These are phyloP conservation scores for Spilosoma lubricipeda DNA, from an alignment of 2,888 invertebrate genomes.

Conservation along the genomic window DNA sequence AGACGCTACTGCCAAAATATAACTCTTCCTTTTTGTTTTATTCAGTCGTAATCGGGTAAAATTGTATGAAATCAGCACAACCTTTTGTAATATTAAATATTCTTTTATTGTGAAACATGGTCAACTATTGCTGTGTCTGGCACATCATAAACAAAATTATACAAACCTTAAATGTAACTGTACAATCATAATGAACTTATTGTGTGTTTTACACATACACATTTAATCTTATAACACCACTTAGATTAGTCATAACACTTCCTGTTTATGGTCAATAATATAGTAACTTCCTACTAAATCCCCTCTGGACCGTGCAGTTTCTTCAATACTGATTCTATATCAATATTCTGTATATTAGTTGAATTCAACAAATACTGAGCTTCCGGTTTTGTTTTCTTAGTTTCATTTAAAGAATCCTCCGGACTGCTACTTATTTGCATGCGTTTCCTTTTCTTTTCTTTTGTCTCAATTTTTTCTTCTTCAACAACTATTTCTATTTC, in stretches of 20 bases:
- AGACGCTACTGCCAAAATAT: too few species aligned
- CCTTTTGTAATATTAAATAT: conserved; percentile 38
- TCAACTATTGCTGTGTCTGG: conserved; percentile 53
- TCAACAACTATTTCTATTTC: conserved; percentile 72
- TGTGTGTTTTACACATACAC: conserved; percentile 67
- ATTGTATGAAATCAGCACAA: conserved; percentile 51
- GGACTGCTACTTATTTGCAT: conserved; percentile 59
- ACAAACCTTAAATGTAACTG: conserved; percentile 31
- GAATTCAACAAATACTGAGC: conserved; percentile 71
- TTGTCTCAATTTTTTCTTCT: conserved; percentile 63
- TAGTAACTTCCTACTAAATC: conserved; percentile 25
- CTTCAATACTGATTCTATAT: conserved; percentile 80
- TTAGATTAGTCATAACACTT: conserved; percentile 29
- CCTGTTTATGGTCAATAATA: conserved; percentile 28
- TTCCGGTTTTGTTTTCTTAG: conserved; percentile 71
- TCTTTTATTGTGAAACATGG: conserved; percentile 34
- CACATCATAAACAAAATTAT: conserved; percentile 44
- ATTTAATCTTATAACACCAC: conserved; percentile 38
- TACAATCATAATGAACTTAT: conserved; percentile 40
- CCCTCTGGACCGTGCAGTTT: conserved; percentile 79
- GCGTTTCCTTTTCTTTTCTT: conserved; percentile 73
- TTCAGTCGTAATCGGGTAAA: neutral
- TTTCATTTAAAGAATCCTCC: conserved; percentile 64
- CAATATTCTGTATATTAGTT: conserved; percentile 78
- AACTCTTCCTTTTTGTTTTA: too few species aligned